Evolutionary conservation across 2,888 invertebrate species (phyloP), one percentile per base, ranked within the genome.

Genomic region (Drosophila mimetica): DNA sequence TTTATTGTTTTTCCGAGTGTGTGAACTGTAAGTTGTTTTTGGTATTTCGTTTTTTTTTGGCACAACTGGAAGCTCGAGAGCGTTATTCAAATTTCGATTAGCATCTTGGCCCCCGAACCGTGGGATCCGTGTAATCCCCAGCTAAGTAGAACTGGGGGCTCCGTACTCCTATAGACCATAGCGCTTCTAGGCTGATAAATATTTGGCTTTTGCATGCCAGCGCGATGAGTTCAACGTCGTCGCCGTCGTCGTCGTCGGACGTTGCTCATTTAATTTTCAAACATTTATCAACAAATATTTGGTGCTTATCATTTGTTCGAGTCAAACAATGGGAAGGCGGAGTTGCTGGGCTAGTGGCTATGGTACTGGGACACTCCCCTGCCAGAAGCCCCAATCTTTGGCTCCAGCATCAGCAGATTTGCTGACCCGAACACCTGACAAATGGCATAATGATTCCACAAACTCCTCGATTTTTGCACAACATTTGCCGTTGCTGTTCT

Each of bases 241-340:
- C 52, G 44, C 36, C 52, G 50, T 84, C 86, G 88, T 75, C 82
- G 60, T 63, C 47, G 44, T 42, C 52, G 50, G 32, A 71, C 65
- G 54, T 57, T 36, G 53, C 77, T 86, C 83, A 83, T 86, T 84
- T 80, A 80, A 88, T 86, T 88, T 80, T 57, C 81, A 88, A 84
- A 84, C 85, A 85, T 88, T 88, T 88, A 86, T 84, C 73, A 75
- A 86, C 84, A 88, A 84, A 84, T 88, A 84, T 84, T 88, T 88
- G 78, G 63, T 64, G 78, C 85, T 88, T 83, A 83, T 88, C 88
- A 83, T 82, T 82, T 81, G 87, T 60, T 77, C 75, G 58, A 71
- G 48, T 34, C 71, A 84, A 86, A 71, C 81, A 83, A 36, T 51
- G 44, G 20, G 34, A 22, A n/a, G 30, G 25, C 34, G 37, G 14